Evolutionary conservation across 2,113 vertebrate species (phyloP).

Genomic region (Leuciscus idus): DNA sequence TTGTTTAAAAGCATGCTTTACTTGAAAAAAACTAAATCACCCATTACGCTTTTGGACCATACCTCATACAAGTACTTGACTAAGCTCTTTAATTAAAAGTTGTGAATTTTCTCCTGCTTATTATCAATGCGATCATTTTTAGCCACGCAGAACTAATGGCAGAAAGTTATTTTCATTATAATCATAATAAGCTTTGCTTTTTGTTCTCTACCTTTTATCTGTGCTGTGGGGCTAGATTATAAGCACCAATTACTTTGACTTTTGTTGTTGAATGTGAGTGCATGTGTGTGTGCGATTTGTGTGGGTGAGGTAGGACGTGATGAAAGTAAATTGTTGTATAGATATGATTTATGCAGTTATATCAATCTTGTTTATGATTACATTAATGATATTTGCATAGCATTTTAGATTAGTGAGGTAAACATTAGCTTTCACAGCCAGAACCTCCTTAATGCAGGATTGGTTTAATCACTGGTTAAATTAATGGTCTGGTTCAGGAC

Average conservation of each 20-base stretch:
- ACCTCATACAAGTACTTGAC: slow-evolving; percentile 42
- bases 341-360: slow-evolving; percentile 19
- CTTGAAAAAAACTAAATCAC: not conserved
- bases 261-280: slow-evolving; percentile 1
- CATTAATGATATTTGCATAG: slow-evolving; percentile 7
- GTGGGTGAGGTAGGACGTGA: not conserved
- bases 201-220: slow-evolving; percentile 26
- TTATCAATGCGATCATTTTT: slow-evolving; percentile 27
- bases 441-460: not conserved
- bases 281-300: not conserved
- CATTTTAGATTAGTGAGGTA: slow-evolving; percentile 14
- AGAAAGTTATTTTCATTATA: slow-evolving; percentile 23
- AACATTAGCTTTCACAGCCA: not conserved
- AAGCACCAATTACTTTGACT: slow-evolving; percentile 25
- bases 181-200: slow-evolving; percentile 25
- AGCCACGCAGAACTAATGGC: slow-evolving; percentile 21
- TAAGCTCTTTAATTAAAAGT: slow-evolving; percentile 50
- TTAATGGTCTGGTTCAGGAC: not conserved
- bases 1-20: slow-evolving; percentile 25
- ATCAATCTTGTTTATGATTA: not conserved
- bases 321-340: slow-evolving; percentile 1
- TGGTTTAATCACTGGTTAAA: not conserved
- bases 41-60: slow-evolving; percentile 37
- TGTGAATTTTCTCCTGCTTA: slow-evolving; percentile 18
- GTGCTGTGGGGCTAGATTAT: slow-evolving; percentile 1